A percentile compares a stretch with the other conserved stretches of the same genome.
These are phyloP conservation scores for Vanessa tameamea DNA, from an alignment of 1,140 invertebrate genomes.

Conservation along the genomic window DNA sequence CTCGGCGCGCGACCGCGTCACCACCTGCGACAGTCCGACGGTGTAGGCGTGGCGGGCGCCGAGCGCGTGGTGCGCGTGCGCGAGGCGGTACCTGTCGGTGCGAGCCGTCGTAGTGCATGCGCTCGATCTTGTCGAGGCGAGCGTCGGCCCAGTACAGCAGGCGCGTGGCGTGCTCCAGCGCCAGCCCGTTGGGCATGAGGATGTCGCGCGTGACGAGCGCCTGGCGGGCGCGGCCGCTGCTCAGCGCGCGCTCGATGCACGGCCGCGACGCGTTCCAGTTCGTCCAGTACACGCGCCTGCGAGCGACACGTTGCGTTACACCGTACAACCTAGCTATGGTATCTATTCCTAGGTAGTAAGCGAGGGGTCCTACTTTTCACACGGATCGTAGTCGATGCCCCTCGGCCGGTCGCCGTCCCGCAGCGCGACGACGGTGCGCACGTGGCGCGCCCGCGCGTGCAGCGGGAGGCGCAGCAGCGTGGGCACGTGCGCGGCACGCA, in stretches of 20 bases:
- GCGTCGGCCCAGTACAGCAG: conserved; percentile 92
- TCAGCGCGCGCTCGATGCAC: conserved; percentile 86
- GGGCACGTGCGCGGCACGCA: conserved; percentile 78
- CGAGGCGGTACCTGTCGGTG: conserved; percentile 80
- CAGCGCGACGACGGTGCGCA: conserved; percentile 86
- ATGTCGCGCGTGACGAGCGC: conserved; percentile 89
- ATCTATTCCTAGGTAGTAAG: too few species aligned
- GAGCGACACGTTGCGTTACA: not conserved
- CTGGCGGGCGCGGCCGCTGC: conserved; percentile 83
- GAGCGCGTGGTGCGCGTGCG: conserved; percentile 88
- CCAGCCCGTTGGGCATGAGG: conserved; percentile 91
- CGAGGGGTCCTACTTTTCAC: conserved; percentile 82
- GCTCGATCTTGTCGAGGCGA: conserved; percentile 87
- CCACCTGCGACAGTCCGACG: conserved; percentile 54
- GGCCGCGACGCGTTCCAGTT: conserved; percentile 90
- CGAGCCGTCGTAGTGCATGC: conserved; percentile 87
- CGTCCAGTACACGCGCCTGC: conserved; percentile 88
- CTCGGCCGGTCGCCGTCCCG: conserved; percentile 87
- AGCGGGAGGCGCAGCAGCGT: conserved; percentile 82
- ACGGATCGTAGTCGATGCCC: conserved; percentile 91
- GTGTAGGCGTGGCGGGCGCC: conserved; percentile 86
- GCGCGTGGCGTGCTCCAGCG: conserved; percentile 86
- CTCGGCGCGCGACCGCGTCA: conserved; percentile 86
- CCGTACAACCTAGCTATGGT: too few species aligned
- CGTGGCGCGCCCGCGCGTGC: conserved; percentile 56